Evolutionary conservation across 2,888 invertebrate species (phyloP), one percentile per base, ranked within the genome.

Genomic region (Lasioglossum leucozonium): DNA sequence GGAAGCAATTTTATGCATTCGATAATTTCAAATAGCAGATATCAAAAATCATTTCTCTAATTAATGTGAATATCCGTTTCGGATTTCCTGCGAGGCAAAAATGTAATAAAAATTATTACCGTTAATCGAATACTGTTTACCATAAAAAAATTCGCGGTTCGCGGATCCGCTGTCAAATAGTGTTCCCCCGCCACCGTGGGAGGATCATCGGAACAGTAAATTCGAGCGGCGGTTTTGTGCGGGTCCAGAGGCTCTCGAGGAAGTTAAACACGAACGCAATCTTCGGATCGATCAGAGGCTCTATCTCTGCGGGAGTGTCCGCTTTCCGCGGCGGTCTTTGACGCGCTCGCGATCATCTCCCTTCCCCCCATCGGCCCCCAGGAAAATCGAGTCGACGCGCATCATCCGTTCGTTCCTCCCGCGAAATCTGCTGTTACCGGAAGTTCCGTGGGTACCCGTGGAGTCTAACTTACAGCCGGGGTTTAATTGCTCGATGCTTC

Each of bases 401-500:
- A 82, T 86, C 85, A 82, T 86, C 85, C 85, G 85, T 86, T 90
- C 89, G 85, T 89, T n/a, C n/a, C 55, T 22, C 75, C 76, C 74
- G 67, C 72, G 85, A 87, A 90, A 90, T 87, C 87, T 82, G 76
- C 73, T 47, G 79, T 72, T 73, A 82, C 71, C 72, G 69, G 75
- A 85, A 89, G 78, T 89, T 89, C 10, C 58, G 2, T 18, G 44
- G 18, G 62, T 34, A 74, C 73, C 26, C 65, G 74, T 62, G 74
- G 77, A 79, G 74, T 73, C 69, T 37, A 87, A 90, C 82, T 87
- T 88, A 79, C 79, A 73, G 74, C 74, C 86, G 74, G 74, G 85
- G 16, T 89, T 89, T 90, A 90, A 90, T 89, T 86, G 83, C 85
- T 78, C 86, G 82, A 83, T 82, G 84, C 79, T 77, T 86, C 79